Percentiles rank a stretch among this genome's conserved stretches.
phyloP scores from a whole-genome alignment of 2,113 vertebrate genomes.

The Sialia sialis region DNA sequence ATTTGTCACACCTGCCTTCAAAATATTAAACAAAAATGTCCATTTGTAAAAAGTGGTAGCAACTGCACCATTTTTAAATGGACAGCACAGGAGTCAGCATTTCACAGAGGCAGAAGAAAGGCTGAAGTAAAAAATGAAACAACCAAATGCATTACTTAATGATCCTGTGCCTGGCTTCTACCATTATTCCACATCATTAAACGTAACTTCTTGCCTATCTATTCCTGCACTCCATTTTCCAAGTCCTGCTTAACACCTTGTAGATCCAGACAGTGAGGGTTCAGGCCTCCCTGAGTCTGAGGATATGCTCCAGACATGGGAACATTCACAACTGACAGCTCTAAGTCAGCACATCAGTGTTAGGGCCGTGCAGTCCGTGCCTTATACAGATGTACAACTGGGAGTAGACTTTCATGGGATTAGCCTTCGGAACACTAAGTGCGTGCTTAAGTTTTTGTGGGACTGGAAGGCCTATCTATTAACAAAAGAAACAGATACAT shows the following conservation, averaged over 20 bases:
- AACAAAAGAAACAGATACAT: slow-evolving; percentile 22
- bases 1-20: neutral
- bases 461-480: slow-evolving; percentile 8
- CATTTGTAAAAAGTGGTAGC: neutral
- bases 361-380: neutral
- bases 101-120: neutral
- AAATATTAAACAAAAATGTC: neutral
- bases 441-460: neutral
- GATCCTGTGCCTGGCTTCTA: neutral
- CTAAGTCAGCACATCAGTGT: neutral
- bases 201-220: neutral
- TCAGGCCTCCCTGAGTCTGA: neutral
- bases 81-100: neutral
- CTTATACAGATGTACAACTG: neutral
- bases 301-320: neutral
- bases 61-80: neutral
- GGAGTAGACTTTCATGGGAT: slow-evolving; percentile 5
- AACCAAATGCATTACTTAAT: neutral
- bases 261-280: neutral
- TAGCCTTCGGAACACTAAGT: slow-evolving; percentile 4
- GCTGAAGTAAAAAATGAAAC: neutral
- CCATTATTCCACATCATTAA: neutral
- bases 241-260: neutral
- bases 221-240: neutral
- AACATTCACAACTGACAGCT: neutral